Evolutionary conservation across 2,797 vertebrate species (phyloP).

Genomic region (Urosaurus nigricauda): DNA sequence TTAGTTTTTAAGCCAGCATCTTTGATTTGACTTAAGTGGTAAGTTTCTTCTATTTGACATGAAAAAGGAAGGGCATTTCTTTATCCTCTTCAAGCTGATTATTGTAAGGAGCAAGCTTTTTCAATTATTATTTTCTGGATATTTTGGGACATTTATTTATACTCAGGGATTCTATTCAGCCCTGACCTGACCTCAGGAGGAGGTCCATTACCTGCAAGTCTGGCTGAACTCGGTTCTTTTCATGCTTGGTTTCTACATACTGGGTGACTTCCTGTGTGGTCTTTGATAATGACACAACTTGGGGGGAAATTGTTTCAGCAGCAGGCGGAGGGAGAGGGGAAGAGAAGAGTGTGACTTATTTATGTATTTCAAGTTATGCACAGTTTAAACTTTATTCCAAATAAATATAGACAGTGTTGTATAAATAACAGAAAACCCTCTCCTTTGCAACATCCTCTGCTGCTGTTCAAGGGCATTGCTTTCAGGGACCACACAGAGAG

Average conservation of each 20-base stretch:
- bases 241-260: slow-evolving; percentile 14
- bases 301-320: slow-evolving; percentile 69
- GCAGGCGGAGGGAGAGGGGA: slow-evolving; percentile 58
- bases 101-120: neutral
- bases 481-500: slow-evolving; percentile 77
- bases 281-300: slow-evolving; percentile 73
- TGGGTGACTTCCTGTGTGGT: slow-evolving; percentile 79
- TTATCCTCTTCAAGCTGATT: slow-evolving; percentile 4
- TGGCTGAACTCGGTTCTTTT: slow-evolving; percentile 37
- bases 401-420: slow-evolving; percentile 82
- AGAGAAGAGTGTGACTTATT: slow-evolving; percentile 73
- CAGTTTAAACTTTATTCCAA: slow-evolving; percentile 82
- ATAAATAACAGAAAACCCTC: slow-evolving; percentile 76
- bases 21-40: neutral
- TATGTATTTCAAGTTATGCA: slow-evolving; percentile 79
- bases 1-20: slow-evolving; percentile 1
- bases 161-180: slow-evolving; percentile 12
- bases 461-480: slow-evolving; percentile 62
- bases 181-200: slow-evolving; percentile 12
- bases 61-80: neutral
- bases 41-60: neutral
- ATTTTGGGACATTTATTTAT: slow-evolving; percentile 14
- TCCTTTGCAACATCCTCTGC: slow-evolving; percentile 53
- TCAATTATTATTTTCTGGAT: too few species aligned
- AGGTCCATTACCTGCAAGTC: slow-evolving; percentile 65